Conservation (phyloP, 2,797 vertebrate genomes). For the Syngnathus acus region DNA sequence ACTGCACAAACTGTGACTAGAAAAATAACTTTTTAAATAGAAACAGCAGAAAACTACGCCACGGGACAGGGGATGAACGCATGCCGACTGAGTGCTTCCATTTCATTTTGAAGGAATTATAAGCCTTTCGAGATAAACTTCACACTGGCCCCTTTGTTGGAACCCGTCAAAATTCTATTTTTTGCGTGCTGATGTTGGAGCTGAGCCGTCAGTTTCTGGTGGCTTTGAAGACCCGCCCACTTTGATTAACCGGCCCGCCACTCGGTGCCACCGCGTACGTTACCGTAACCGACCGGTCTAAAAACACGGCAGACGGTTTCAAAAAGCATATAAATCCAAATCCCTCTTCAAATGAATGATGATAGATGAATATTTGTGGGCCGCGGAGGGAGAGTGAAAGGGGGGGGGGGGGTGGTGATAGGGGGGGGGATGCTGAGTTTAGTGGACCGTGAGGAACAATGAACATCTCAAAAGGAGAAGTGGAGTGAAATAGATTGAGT, state of each 20-base stretch:
- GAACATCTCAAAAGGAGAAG: conserved; percentile 55
- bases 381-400: conserved; percentile 11
- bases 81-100: background rate
- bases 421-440: conserved; percentile 44
- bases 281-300: background rate
- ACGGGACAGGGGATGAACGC: background rate
- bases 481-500: conserved; percentile 61
- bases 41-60: background rate
- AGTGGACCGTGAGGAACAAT: conserved; percentile 63
- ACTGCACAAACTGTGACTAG: background rate
- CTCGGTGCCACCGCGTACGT: conserved; percentile 5
- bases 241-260: conserved; percentile 31
- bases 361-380: conserved; percentile 46
- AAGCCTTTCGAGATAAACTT: conserved; percentile 12
- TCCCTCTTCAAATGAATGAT: conserved; percentile 31
- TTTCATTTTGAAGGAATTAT: background rate
- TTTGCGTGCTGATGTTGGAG: conserved; percentile 36
- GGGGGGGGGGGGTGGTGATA: background rate
- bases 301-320: background rate
- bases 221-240: no score
- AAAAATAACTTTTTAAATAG: background rate
- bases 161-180: conserved; percentile 30
- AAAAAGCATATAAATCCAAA: background rate
- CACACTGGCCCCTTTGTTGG: background rate
- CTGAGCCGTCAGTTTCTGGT: conserved; percentile 35